These are phyloP conservation scores for Lapara coniferarum DNA, from an alignment of 2,888 invertebrate genomes.

Conservation along the genomic window DNA sequence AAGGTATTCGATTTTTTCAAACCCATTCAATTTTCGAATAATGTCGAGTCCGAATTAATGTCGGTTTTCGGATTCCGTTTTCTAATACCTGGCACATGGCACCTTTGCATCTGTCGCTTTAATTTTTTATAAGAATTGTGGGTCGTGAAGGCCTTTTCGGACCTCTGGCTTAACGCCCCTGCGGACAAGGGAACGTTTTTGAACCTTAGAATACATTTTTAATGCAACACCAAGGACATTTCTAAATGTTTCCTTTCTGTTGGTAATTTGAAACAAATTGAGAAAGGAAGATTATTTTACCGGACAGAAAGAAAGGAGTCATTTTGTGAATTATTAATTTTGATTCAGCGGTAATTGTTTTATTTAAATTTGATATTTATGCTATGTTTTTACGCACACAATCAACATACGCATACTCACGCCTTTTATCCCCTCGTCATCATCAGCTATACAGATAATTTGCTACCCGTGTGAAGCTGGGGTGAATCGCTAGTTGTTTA, in stretches of 20 bases:
- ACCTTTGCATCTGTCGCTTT: conserved; percentile 53
- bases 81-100: conserved; percentile 51
- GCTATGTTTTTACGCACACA: too few species aligned
- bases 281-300: not conserved
- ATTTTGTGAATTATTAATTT: too few species aligned
- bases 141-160: conserved; percentile 5
- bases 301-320: too few species aligned
- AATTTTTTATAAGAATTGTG: conserved; percentile 20
- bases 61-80: conserved; percentile 34
- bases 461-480: too few species aligned
- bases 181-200: not conserved
- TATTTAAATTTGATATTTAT: too few species aligned
- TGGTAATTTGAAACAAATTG: not conserved
- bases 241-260: too few species aligned
- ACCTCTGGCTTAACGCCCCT: conserved; percentile 4
- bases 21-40: not conserved
- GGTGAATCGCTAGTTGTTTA: too few species aligned
- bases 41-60: not conserved
- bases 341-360: too few species aligned
- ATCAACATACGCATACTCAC: too few species aligned
- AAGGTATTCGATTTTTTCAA: not conserved
- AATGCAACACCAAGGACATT: conserved; percentile 1
- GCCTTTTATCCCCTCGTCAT: too few species aligned
- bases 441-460: too few species aligned
- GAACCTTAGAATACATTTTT: not conserved